A percentile compares a stretch with the other conserved stretches of the same genome.
These are phyloP conservation scores for Atethmia centrago DNA, from an alignment of 2,888 invertebrate species.

Conservation along the genomic window DNA sequence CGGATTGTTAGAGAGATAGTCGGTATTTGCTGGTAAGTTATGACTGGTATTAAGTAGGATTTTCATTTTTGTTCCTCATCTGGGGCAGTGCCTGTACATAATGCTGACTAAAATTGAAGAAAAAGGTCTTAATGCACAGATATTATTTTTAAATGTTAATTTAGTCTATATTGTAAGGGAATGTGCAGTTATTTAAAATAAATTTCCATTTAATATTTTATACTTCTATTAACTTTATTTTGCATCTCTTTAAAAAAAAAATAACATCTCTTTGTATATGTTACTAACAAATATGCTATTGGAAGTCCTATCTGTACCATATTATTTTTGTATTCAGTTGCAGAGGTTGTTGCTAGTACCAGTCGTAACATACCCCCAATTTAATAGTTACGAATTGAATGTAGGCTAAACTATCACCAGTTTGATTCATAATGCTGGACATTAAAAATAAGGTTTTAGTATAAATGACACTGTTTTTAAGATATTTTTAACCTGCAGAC, in stretches of 20 bases:
- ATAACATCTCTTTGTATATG: fast-evolving
- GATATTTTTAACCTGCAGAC: slow-evolving; percentile 64
- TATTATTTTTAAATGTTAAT: slow-evolving; percentile 23
- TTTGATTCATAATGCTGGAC: slow-evolving; percentile 67
- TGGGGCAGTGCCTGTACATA: slow-evolving; percentile 35
- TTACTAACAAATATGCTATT: not conserved
- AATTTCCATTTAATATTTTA: not conserved
- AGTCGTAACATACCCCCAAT: slow-evolving; percentile 44
- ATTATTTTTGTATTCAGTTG: slow-evolving; percentile 5
- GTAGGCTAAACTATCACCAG: slow-evolving; percentile 65
- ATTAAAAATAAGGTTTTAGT: slow-evolving; percentile 61
- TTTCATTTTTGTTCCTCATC: not conserved
- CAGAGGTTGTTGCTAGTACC: slow-evolving; percentile 44
- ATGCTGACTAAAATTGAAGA: slow-evolving; percentile 11
- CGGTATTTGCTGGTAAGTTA: slow-evolving; percentile 67
- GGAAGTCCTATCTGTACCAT: not conserved
- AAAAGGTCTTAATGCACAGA: slow-evolving; percentile 16
- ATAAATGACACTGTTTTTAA: slow-evolving; percentile 62
- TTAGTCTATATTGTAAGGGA: not conserved
- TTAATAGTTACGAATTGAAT: slow-evolving; percentile 52
- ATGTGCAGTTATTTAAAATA: slow-evolving; percentile 7
- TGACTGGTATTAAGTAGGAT: slow-evolving; percentile 71
- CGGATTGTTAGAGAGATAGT: slow-evolving; percentile 74
- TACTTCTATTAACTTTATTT: not conserved
- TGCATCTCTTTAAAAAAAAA: not conserved